Evolutionary conservation across 2,113 vertebrate species (phyloP).

Genomic region (Zosterops hypoxanthus): DNA sequence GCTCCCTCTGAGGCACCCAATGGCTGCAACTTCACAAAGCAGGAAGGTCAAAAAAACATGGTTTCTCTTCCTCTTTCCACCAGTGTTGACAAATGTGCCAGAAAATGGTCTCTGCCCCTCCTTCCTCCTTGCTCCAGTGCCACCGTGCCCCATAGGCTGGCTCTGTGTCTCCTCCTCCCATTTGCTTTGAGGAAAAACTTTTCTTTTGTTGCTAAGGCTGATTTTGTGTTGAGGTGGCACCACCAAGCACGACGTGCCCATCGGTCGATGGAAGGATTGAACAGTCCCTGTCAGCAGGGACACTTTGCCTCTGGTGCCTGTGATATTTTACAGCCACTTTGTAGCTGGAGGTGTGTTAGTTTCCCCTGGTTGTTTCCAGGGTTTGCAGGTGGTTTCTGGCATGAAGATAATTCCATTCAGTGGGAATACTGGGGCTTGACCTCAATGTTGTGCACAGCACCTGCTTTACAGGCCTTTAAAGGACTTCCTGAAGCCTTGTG

Average conservation of each 20-base stretch:
- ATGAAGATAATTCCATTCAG: neutral
- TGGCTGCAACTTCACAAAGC: accelerated
- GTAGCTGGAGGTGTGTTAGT: neutral
- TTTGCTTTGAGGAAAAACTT: neutral
- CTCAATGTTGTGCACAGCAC: accelerated
- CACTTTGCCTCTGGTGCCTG: neutral
- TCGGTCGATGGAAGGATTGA: accelerated
- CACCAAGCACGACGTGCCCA: neutral
- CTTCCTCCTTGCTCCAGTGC: neutral
- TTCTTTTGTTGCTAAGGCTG: accelerated
- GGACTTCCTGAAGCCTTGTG: neutral
- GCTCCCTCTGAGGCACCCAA: neutral
- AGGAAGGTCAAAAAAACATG: neutral
- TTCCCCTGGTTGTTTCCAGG: neutral
- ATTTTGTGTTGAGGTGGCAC: neutral
- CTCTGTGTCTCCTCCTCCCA: neutral
- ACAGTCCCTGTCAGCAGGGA: neutral
- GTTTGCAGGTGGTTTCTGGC: neutral
- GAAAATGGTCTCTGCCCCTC: accelerated
- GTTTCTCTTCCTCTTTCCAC: neutral
- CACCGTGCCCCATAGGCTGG: accelerated
- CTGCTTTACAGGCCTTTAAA: neutral
- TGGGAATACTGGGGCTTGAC: neutral
- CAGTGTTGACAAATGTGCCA: neutral
- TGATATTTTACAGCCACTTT: accelerated